These are phyloP conservation scores for Bombus confusus DNA, from an alignment of 1,140 invertebrate genomes.

Conservation along the genomic window DNA sequence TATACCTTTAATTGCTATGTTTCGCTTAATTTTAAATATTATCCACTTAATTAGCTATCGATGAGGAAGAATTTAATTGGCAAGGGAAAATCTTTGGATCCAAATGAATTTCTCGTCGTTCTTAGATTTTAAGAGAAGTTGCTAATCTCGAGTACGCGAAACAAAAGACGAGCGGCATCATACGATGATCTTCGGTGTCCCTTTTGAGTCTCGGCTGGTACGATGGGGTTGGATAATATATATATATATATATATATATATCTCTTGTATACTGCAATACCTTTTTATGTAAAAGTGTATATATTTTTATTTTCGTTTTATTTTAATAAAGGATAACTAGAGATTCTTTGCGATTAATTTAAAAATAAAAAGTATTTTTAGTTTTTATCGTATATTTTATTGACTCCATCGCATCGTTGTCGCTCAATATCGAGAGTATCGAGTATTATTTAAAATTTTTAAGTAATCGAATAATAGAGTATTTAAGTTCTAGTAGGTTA, in stretches of 20 bases:
- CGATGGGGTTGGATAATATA: neutral
- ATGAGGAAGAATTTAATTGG: conserved; percentile 54
- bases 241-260: too few relatives aligned
- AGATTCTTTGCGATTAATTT: neutral
- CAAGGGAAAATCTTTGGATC: neutral
- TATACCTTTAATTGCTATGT: conserved; percentile 74
- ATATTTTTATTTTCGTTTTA: neutral
- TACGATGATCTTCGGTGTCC: neutral
- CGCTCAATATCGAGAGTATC: neutral
- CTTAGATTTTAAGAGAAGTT: conserved; percentile 51
- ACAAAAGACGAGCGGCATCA: neutral
- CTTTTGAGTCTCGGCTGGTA: neutral
- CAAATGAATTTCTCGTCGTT: neutral
- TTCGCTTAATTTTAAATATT: conserved; percentile 57
- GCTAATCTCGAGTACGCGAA: conserved; percentile 4
- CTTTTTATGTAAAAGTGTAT: neutral
- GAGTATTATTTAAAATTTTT: neutral
- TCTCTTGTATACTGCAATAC: neutral
- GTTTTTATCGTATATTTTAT: neutral
- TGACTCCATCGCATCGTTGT: neutral
- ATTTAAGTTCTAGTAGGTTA: conserved; percentile 8
- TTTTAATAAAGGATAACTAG: neutral
- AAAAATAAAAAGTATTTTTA: neutral
- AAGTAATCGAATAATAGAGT: neutral
- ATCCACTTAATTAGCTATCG: conserved; percentile 61